Evolutionary conservation across 1,140 invertebrate species (phyloP).

Genomic region (Drosophila dunni): DNA sequence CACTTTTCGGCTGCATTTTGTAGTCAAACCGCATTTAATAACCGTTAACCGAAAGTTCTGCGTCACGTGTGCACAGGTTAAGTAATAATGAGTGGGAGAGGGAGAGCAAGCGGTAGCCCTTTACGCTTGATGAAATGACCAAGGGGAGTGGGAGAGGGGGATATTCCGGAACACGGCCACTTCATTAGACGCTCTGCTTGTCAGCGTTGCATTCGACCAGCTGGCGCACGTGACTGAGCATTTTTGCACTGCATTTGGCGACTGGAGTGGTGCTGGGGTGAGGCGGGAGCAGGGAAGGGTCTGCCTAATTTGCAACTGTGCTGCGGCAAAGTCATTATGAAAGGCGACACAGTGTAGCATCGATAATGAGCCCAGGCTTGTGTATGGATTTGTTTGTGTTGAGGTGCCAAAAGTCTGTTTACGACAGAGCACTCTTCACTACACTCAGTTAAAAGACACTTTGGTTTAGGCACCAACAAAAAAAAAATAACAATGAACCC

Average conservation of each 20-base stretch:
- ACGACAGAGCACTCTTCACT: too few species aligned
- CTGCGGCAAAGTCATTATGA: constrained; percentile 67
- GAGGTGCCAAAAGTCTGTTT: too few species aligned
- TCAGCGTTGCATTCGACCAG: constrained; percentile 55
- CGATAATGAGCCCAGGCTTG: constrained; percentile 60
- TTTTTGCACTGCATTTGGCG: constrained; percentile 28
- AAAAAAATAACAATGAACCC: too few species aligned
- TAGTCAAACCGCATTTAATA: constrained; percentile 80
- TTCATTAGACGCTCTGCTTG: constrained; percentile 66
- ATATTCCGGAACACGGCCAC: constrained; percentile 31
- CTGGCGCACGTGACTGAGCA: constrained; percentile 74
- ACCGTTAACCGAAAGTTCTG: constrained; percentile 79
- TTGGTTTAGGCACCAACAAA: too few species aligned
- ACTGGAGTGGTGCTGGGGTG: not conserved
- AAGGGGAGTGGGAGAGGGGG: not conserved
- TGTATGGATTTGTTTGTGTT: constrained; percentile 15
- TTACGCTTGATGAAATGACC: not conserved
- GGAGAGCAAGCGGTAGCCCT: not conserved
- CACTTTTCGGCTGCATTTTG: constrained; percentile 70
- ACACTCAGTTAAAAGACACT: too few species aligned
- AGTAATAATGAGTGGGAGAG: constrained; percentile 8
- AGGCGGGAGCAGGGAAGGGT: constrained; percentile 3
- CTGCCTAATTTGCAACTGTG: constrained; percentile 68
- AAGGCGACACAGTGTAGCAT: constrained; percentile 49
- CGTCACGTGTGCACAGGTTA: constrained; percentile 64